A percentile compares a stretch with the other conserved stretches of the same genome.
phyloP scores from a whole-genome alignment of 2,113 vertebrate species.

The Beaufortia kweichowensis region DNA sequence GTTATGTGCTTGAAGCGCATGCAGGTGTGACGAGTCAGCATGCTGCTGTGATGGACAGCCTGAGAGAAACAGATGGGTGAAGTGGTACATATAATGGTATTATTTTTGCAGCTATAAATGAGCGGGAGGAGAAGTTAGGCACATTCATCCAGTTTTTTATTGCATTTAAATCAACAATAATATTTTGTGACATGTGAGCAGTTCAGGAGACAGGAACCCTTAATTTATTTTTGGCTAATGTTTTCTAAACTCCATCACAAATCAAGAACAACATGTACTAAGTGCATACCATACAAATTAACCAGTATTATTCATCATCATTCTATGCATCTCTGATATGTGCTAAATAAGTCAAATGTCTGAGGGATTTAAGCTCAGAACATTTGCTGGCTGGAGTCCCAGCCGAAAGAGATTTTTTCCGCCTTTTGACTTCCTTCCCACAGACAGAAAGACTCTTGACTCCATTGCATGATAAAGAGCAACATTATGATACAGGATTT shows the following conservation, averaged over 20 bases:
- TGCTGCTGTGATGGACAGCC: conserved; percentile 15
- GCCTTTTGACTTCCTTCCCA: not conserved
- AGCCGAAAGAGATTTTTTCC: not conserved
- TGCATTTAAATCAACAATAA: too few species aligned
- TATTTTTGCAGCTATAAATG: too few species aligned
- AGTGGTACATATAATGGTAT: too few species aligned
- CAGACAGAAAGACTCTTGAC: not conserved
- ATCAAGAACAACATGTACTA: not conserved
- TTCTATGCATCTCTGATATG: not conserved
- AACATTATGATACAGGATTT: not conserved
- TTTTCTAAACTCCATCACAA: not conserved
- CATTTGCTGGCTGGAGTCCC: conserved; percentile 29
- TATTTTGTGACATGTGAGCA: too few species aligned
- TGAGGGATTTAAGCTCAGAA: conserved; percentile 23
- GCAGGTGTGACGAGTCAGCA: not conserved
- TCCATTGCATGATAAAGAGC: not conserved
- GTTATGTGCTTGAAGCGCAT: conserved; percentile 8
- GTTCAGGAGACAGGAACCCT: too few species aligned
- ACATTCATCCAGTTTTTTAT: too few species aligned
- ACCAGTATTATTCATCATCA: conserved; percentile 12
- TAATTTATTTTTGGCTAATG: too few species aligned
- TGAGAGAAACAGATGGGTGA: conserved; percentile 35
- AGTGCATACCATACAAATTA: conserved; percentile 7
- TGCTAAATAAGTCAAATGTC: conserved; percentile 22
- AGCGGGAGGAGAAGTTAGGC: too few species aligned